Evolutionary conservation across 2,797 vertebrate genomes (phyloP), one percentile per base, ranked within the genome.

Genomic region (Hemibagrus guttatus): DNA sequence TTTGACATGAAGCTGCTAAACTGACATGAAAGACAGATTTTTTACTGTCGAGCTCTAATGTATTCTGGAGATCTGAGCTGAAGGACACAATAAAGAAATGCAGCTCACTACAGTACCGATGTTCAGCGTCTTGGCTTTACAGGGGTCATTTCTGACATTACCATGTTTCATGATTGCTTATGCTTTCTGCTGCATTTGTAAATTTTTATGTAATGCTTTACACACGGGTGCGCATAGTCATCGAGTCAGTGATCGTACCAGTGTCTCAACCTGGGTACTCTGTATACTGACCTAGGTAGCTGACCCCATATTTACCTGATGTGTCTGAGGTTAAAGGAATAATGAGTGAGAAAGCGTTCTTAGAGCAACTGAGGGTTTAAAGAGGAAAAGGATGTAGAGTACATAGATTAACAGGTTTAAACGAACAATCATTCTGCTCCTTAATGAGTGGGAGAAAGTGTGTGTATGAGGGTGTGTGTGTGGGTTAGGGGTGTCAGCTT

Each of bases 361-460:
- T 26, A 69, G 31, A 69, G 19, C 9, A 17, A 42, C 23, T 52
- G 17, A 21, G 28, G 31, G 31, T 58, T 58, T 78, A 68, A 68
- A 39, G 54, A 78, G 16, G 69, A 81, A 6, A 26, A 42, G 56
- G 66, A 78, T 68, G 49, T 4, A 80, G 85, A 68, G 39, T 23
- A 69, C n/a, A 39, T 26, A 88, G 74, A 80, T 74, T 21, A 78
- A 84, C 79, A 76, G 86, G 31, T 84, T 75, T 80, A 74, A 84
- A 76, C 21, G 23, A 66, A 71, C 74, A 87, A 16, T 84, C 28
- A 23, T 68, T 66, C 17, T 14, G 17, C 46, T 84, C 21, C 19
- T 83, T 26, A 81, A 74, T 3, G 42, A 72, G 83, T 19, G 39
- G 31, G 58, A n/a, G 56, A 26, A 2, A 17, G 81, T 39, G 39